These are phyloP conservation scores for Acrocephalus kingi DNA, from an alignment of 2,113 vertebrate genomes.

Conservation along the genomic window DNA sequence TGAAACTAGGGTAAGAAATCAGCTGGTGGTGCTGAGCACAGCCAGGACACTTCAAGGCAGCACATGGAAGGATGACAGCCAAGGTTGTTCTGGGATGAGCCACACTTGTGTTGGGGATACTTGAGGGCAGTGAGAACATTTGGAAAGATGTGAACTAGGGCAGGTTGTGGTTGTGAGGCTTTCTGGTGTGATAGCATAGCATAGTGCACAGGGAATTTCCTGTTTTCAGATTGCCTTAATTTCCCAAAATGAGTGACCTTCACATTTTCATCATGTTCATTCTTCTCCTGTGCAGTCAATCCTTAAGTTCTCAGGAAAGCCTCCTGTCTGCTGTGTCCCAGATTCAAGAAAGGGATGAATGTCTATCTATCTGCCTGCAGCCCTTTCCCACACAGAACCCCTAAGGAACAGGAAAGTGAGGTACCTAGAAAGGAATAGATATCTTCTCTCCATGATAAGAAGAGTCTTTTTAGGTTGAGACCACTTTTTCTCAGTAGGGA, in stretches of 20 bases:
- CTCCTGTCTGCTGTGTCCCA: not conserved
- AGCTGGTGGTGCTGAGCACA: not conserved
- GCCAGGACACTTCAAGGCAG: not conserved
- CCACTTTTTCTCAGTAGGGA: not conserved
- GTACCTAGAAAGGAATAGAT: not conserved
- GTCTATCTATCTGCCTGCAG: not conserved
- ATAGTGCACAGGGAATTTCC: not conserved
- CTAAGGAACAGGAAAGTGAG: not conserved
- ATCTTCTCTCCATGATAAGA: not conserved
- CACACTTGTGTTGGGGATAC: not conserved
- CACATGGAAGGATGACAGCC: not conserved
- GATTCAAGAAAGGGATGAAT: not conserved
- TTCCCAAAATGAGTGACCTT: not conserved
- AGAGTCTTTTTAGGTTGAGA: not conserved
- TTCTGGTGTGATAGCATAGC: not conserved
- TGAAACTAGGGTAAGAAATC: not conserved
- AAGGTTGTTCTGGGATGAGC: not conserved
- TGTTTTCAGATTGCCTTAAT: not conserved
- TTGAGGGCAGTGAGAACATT: not conserved
- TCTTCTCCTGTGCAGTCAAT: not conserved
- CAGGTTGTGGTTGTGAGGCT: not conserved
- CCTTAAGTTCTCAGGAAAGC: not conserved
- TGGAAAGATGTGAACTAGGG: not conserved
- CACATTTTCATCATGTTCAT: not conserved
- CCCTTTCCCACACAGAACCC: not conserved